These are phyloP conservation scores for Cyclopterus lumpus DNA, from an alignment of 2,797 vertebrate species.

Conservation along the genomic window DNA sequence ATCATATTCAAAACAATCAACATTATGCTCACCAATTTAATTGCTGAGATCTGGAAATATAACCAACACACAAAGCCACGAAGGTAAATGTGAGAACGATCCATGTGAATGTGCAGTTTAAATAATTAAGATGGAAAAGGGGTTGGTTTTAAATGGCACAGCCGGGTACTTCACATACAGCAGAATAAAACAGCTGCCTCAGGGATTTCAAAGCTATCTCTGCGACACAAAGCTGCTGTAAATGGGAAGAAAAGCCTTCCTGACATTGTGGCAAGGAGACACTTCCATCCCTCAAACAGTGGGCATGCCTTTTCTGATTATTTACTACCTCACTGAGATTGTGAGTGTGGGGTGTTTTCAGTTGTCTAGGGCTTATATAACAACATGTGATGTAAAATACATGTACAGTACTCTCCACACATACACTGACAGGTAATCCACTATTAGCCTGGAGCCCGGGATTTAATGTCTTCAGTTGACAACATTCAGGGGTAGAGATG, in stretches of 20 bases:
- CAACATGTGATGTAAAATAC: conserved; percentile 47
- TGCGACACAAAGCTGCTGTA: conserved; percentile 8
- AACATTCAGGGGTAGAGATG: conserved; percentile 33
- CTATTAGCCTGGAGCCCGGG: conserved; percentile 41
- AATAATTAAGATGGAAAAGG: conserved; percentile 85
- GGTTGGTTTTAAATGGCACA: conserved; percentile 64
- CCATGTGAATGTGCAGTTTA: conserved; percentile 60
- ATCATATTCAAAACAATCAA: neutral
- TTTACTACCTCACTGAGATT: conserved; percentile 44
- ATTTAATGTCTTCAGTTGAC: conserved; percentile 47
- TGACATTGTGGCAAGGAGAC: conserved; percentile 26
- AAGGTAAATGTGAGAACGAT: conserved; percentile 64
- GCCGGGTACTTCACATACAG: conserved; percentile 51
- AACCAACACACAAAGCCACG: conserved; percentile 12
- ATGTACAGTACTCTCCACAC: conserved; percentile 17
- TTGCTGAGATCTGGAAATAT: neutral
- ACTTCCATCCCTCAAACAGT: conserved; percentile 20
- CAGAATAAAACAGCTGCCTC: conserved; percentile 41
- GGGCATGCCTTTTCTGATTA: conserved; percentile 51
- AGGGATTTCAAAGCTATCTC: conserved; percentile 25
- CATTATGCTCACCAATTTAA: neutral
- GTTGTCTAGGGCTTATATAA: conserved; percentile 69
- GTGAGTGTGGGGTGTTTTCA: conserved; percentile 48
- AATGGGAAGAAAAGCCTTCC: neutral
- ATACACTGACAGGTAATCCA: conserved; percentile 37